Evolutionary conservation across 2,888 invertebrate genomes (phyloP), one percentile per base, ranked within the genome.

Genomic region (Apotomis betuletana): DNA sequence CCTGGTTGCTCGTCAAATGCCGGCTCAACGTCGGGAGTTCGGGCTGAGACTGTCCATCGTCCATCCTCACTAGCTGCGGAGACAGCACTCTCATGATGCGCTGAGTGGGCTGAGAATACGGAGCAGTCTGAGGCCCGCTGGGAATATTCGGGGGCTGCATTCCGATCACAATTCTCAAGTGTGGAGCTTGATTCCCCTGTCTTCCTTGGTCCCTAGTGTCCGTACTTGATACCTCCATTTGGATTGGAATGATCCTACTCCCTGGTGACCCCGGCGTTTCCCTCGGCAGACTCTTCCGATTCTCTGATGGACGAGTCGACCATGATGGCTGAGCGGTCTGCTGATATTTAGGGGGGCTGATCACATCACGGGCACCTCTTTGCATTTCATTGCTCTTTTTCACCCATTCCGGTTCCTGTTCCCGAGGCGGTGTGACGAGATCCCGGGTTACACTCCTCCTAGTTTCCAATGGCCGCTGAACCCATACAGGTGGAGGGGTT

Each of bases 211-310:
- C 86, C 74, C 85, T 85, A 0, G 87, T 81, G 44, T 93, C 91
- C 12, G 87, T 87, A 68, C 84, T 87, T 0, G 89, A 85, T 0
- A 90, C 94, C 83, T 96, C 96, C 82, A 96, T 93, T 81, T 95
- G 95, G 74, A 96, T 94, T 0, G 96, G 96, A 79, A 96, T 95
- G 64, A 96, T 90, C 75, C 94, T 93, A 69, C 90, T 87, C 63
- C 94, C 91, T 41, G 83, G 82, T 73, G 85, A 83, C 67, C 77
- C 83, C 3, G 86, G 83, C 10, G 76, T 81, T 58, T 93, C 92
- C 76, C 88, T 85, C 6, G 93, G 90, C 75, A 93, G 78, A 77
- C 92, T 92, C 76, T 88, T 91, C 41, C 93, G 85, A 74, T 92
- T 93, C 60, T 92, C 92, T 49, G 92, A 93, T 44, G 91, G 93